A percentile compares a stretch with the other conserved stretches of the same genome.
Evolutionary conservation across 1,140 invertebrate species (phyloP).

Genomic region (Dolichoris vasculosae): DNA sequence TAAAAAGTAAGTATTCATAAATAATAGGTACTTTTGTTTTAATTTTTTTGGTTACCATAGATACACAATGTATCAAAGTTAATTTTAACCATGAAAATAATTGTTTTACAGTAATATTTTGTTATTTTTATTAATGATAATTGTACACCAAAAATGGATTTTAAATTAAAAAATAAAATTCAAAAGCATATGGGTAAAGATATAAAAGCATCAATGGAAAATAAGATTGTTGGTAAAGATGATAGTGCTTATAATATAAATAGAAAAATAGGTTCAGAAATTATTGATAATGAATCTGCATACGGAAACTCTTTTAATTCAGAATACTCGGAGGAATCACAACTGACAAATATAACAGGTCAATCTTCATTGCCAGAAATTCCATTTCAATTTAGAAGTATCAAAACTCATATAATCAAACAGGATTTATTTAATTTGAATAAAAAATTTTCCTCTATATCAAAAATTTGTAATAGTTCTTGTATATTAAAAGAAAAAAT

Average conservation of each 20-base stretch:
- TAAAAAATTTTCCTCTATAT: slow-evolving; percentile 8
- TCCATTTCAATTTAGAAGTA: slow-evolving; percentile 11
- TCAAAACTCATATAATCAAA: not conserved
- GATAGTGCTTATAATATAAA: not conserved
- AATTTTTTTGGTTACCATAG: slow-evolving; percentile 44
- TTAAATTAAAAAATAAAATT: slow-evolving; percentile 40
- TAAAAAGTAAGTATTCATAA: not conserved
- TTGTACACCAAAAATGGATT: slow-evolving; percentile 18
- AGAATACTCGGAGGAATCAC: slow-evolving; percentile 60
- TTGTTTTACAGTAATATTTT: slow-evolving; percentile 1
- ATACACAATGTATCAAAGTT: not conserved
- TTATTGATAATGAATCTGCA: slow-evolving; percentile 56
- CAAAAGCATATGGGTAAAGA: slow-evolving; percentile 6
- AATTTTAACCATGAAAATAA: not conserved
- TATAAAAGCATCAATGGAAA: slow-evolving; percentile 30
- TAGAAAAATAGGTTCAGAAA: slow-evolving; percentile 10
- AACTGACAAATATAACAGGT: slow-evolving; percentile 53
- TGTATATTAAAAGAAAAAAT: slow-evolving; percentile 31
- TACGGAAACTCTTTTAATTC: slow-evolving; percentile 64
- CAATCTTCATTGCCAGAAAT: slow-evolving; percentile 49
- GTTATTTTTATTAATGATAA: slow-evolving; percentile 40
- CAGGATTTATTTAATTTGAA: slow-evolving; percentile 1
- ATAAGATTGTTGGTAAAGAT: slow-evolving; percentile 35
- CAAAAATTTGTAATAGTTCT: slow-evolving; percentile 2
- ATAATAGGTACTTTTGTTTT: slow-evolving; percentile 26